These are phyloP conservation scores for Zonotrichia leucophrys DNA, from an alignment of 2,113 vertebrate genomes.

Conservation along the genomic window DNA sequence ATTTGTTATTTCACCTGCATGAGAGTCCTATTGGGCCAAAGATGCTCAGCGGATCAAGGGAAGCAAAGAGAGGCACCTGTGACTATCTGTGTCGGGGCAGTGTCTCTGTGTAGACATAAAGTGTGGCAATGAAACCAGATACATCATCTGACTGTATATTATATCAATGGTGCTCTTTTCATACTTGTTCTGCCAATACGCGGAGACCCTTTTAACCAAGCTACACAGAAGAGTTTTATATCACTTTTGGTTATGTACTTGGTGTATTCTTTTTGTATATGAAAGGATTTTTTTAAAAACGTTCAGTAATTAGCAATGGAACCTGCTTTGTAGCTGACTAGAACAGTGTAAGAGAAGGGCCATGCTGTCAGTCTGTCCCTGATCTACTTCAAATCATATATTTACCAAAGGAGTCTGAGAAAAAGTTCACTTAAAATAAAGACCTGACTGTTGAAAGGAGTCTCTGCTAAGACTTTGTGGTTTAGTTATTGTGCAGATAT, in stretches of 20 bases:
- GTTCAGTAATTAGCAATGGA: constrained; percentile 49
- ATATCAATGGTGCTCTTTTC: constrained; percentile 74
- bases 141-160: constrained; percentile 52
- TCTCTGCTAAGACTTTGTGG: constrained; percentile 54
- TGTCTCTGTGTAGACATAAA: constrained; percentile 16
- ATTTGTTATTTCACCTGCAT: background rate
- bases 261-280: constrained; percentile 73
- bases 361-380: constrained; percentile 49
- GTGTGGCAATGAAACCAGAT: constrained; percentile 40
- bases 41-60: constrained; percentile 32
- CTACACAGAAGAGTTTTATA: constrained; percentile 71
- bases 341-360: constrained; percentile 41
- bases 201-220: constrained; percentile 68
- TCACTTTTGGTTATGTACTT: constrained; percentile 68
- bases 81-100: background rate
- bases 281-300: constrained; percentile 70
- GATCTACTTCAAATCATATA: constrained; percentile 56
- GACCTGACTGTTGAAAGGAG: constrained; percentile 50
- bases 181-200: constrained; percentile 69
- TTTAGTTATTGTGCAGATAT: constrained; percentile 32
- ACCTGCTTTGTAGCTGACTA: constrained; percentile 59
- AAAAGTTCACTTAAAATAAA: constrained; percentile 59
- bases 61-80: background rate
- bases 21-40: constrained; percentile 11
- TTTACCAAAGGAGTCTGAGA: constrained; percentile 67